A percentile compares a stretch with the other conserved stretches of the same genome.
These are phyloP conservation scores for Entomobrya multifasciata DNA, from an alignment of 2,888 invertebrate species.

Conservation along the genomic window DNA sequence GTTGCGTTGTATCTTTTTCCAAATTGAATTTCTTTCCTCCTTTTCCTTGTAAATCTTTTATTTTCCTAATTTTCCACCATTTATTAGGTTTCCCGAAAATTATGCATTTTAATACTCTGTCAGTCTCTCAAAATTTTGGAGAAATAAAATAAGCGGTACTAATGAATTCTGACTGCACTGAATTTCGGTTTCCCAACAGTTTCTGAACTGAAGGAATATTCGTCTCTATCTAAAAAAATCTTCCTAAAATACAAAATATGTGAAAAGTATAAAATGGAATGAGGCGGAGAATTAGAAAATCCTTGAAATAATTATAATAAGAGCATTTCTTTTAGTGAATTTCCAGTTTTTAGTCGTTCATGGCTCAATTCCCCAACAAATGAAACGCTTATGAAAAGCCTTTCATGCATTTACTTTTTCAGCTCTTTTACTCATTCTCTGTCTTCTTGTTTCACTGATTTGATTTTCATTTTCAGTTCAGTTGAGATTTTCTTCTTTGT, in stretches of 20 bases:
- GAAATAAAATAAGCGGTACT: too few species aligned
- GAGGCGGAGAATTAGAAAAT: too few species aligned
- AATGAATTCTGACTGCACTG: too few species aligned
- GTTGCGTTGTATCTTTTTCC: not conserved
- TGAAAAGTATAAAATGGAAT: not conserved
- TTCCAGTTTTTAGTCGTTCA: not conserved
- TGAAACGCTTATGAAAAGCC: slow-evolving; percentile 6
- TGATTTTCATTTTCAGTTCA: too few species aligned
- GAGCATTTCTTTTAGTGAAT: not conserved
- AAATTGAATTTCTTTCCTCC: too few species aligned
- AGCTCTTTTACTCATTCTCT: not conserved
- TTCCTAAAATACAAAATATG: not conserved
- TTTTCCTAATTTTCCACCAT: slow-evolving; percentile 18
- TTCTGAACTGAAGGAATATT: not conserved
- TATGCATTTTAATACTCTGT: too few species aligned
- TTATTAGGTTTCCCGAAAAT: slow-evolving; percentile 26
- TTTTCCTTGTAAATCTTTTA: too few species aligned
- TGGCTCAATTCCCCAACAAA: not conserved
- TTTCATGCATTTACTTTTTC: too few species aligned
- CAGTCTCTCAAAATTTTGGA: too few species aligned
- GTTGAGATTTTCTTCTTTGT: too few species aligned
- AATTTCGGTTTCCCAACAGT: not conserved
- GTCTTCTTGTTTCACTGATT: not conserved
- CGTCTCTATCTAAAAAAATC: not conserved
- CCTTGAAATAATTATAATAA: not conserved